Percentiles rank a stretch among this genome's conserved stretches.
Evolutionary conservation across 2,113 vertebrate species (phyloP).

Genomic region (Eudorcas thomsonii): DNA sequence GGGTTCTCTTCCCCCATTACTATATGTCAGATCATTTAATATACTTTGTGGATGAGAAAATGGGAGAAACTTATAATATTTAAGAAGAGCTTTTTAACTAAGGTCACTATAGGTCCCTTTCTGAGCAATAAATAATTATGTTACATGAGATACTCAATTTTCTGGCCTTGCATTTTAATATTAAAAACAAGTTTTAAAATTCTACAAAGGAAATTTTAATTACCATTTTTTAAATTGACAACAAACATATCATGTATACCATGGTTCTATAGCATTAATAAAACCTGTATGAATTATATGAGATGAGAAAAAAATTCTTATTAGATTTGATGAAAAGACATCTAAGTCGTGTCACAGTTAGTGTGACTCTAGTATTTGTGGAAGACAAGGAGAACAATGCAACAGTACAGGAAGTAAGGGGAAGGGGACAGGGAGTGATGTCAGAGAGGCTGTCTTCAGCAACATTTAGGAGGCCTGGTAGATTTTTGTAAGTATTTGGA

Average conservation of each 20-base stretch:
- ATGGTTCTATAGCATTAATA: not conserved
- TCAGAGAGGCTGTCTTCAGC: not conserved
- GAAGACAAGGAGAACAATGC: not conserved
- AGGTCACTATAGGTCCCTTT: not conserved
- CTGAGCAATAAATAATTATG: not conserved
- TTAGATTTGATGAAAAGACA: not conserved
- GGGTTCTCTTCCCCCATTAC: not conserved
- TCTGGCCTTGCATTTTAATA: not conserved
- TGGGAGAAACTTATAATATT: not conserved
- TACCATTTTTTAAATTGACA: not conserved
- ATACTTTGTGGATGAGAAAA: not conserved
- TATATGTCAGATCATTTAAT: not conserved
- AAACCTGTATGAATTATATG: not conserved
- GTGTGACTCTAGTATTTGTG: not conserved
- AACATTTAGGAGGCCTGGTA: not conserved
- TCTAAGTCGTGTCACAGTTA: not conserved
- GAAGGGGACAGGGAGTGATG: not conserved
- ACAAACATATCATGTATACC: not conserved
- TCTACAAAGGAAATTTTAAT: not conserved
- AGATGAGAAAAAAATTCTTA: not conserved
- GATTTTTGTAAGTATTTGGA: not conserved
- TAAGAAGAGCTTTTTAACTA: not conserved
- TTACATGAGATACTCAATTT: not conserved
- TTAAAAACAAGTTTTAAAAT: not conserved
- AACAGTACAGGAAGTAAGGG: not conserved